A percentile compares a stretch with the other conserved stretches of the same genome.
These are phyloP conservation scores for Thymelicus acteon DNA, from an alignment of 2,888 invertebrate species.

Conservation along the genomic window DNA sequence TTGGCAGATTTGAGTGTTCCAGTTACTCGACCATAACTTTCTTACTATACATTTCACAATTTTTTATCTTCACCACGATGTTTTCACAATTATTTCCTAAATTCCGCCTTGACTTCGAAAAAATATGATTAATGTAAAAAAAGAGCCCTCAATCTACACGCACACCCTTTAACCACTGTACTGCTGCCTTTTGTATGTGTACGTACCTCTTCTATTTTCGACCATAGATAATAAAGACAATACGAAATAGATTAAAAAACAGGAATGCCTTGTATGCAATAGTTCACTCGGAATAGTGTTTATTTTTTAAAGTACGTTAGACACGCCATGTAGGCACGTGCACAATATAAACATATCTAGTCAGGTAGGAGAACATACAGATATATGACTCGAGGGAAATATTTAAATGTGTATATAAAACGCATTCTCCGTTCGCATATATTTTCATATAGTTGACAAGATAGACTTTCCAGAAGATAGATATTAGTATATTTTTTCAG, in stretches of 20 bases:
- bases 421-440: constrained; percentile 76
- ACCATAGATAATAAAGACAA: constrained; percentile 81
- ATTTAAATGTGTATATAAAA: constrained; percentile 71
- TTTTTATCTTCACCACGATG: too few species aligned
- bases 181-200: constrained; percentile 40
- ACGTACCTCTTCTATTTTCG: constrained; percentile 61
- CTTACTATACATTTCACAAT: too few species aligned
- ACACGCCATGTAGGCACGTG: constrained; percentile 64
- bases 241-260: constrained; percentile 75
- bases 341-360: constrained; percentile 84
- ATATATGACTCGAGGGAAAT: constrained; percentile 57
- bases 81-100: too few species aligned
- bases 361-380: constrained; percentile 73
- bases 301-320: constrained; percentile 74
- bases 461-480: constrained; percentile 25
- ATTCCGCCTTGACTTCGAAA: too few species aligned
- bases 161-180: constrained; percentile 21
- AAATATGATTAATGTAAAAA: too few species aligned
- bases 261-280: constrained; percentile 80
- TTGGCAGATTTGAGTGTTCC: too few species aligned
- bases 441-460: constrained; percentile 58
- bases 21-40: too few species aligned
- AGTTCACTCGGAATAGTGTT: constrained; percentile 74
- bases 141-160: too few species aligned
- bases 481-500: constrained; percentile 37